Evolutionary conservation across 2,113 vertebrate species (phyloP).

Genomic region (Channa maculata): DNA sequence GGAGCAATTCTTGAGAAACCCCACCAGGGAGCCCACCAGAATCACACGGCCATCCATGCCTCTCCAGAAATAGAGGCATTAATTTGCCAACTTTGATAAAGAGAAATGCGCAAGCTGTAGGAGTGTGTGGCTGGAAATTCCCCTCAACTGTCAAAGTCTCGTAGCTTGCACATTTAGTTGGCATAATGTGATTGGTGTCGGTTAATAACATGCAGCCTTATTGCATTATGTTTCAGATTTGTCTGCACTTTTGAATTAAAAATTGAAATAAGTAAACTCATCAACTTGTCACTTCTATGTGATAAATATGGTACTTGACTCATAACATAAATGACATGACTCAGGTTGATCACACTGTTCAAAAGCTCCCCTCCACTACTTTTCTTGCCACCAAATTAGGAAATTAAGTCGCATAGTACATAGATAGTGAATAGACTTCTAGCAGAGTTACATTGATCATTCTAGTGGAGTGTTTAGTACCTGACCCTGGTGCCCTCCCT

Average conservation of each 20-base stretch:
- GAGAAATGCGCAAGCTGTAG: slow-evolving; percentile 54
- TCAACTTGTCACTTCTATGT: slow-evolving; percentile 15
- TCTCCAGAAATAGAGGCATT: slow-evolving; percentile 77
- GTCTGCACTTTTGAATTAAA: slow-evolving; percentile 20
- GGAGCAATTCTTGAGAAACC: slow-evolving; percentile 76
- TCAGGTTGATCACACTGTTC: slow-evolving; percentile 12
- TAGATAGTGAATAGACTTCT: slow-evolving; percentile 5
- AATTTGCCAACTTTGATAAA: slow-evolving; percentile 74
- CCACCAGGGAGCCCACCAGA: slow-evolving; percentile 73
- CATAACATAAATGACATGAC: no score
- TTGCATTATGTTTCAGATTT: slow-evolving; percentile 38
- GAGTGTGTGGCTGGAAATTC: slow-evolving; percentile 53
- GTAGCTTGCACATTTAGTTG: slow-evolving; percentile 10
- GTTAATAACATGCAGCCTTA: slow-evolving; percentile 1
- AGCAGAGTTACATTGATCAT: slow-evolving; percentile 37
- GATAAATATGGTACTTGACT: slow-evolving; percentile 8
- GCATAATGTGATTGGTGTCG: slow-evolving; percentile 28
- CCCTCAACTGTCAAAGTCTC: slow-evolving; percentile 56
- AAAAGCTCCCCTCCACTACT: slow-evolving; percentile 5
- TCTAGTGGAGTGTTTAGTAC: slow-evolving; percentile 20
- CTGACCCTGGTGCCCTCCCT: slow-evolving; percentile 8
- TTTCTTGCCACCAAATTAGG: slow-evolving; percentile 5
- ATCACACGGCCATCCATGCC: slow-evolving; percentile 66
- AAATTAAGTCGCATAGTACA: slow-evolving; percentile 27
- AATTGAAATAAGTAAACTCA: slow-evolving; percentile 15